Evolutionary conservation across 2,113 vertebrate genomes (phyloP), one percentile per base, ranked within the genome.

Genomic region (Pelmatolapia mariae): DNA sequence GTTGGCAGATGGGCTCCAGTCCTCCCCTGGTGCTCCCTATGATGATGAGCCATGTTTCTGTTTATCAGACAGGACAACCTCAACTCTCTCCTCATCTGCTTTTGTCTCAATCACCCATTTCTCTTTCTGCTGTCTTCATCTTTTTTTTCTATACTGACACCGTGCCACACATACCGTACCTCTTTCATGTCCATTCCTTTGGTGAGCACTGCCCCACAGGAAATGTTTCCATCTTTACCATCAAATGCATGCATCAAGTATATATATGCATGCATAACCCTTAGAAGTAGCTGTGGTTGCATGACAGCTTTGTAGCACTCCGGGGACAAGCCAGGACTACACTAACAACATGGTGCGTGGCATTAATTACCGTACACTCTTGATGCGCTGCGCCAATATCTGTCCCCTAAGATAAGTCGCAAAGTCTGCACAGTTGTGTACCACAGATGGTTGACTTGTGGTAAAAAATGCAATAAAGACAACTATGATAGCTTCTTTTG

Each of bases 11-110:
- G 94, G 94, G 91, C 86, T 31, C 43, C 85, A 91, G 66, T 33
- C 86, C 85, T 93, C 94, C 92, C 93, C 82, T 33, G 91, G 87
- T 90, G 92, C 87, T 91, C 81, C 22, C 87, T 89, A 85, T 94
- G 94, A 94, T 94, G 91, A 94, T 94, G 92, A 95, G 90, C 94
- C 95, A 95, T 95, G 94, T 93, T 93, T 54, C 89, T 87, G 91
- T 90, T 95, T 91, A 95, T 94, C 92, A 89, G 89, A 94, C 90
- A 89, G 92, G 94, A 94, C 93, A 92, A 86, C 85, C 88, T 92
- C 82, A 92, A 88, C 90, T 92, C 92, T 89, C 90, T 53, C 76
- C 85, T 92, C 89, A 85, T 93, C 94, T 93, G 84, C 89, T 90
- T 94, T 92, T 93, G 90, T 92, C 93, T 94, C 93, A 88, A 87